Base-by-base conservation (phyloP, 2,888 invertebrate genomes). In the Adineta ricciae region DNA sequence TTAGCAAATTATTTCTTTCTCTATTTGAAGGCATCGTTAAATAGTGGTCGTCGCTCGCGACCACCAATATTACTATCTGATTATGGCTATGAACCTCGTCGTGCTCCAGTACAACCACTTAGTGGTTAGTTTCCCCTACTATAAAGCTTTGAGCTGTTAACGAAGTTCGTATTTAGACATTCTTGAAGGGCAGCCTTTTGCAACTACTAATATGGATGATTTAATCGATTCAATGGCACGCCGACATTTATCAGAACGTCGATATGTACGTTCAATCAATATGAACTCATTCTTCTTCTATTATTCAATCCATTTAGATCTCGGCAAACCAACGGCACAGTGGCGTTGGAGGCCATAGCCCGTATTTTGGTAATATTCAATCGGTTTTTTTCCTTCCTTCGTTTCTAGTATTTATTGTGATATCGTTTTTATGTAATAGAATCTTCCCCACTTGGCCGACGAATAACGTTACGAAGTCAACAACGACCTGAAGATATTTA, bases 191-290 rank as follows among this genome's bases (percentile, higher is more conserved):
- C 78, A n/a, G n/a, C 41, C 7, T 24, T 78, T 24, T 78, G 3
- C 41, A 41, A n/a, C 78, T 19, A 24, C 41, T 8, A 41, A 78
- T 41, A 78, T 78, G 41, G 78, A 78, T 78, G 78, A 78, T 41
- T 41, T 78, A 78, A 78, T 78, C 11, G 78, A 78, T 78, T 78
- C 78, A n/a, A 78, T 78, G 78, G 78, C 78, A 41, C 38, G 78
- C 38, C 78, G 78, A 14, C 78, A 78, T 41, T 78, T 78, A 78
- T 38, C 41, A 11, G 36, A 78, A n/a, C 38, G 41, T 11, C 1
- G 41, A 78, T 16, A 36, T 41, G 78, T 46, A 78, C 41, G 64
- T 64, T 19, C 32, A 11, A 27, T 19, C 14, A 16, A 16, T 50
- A 16, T 19, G 2, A 50, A 50, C 9, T 19, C 14, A 3, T 16